Percentiles rank a stretch among this genome's conserved stretches.
Conservation (phyloP, 1,140 invertebrate genomes). For the Coptotermes formosanus region DNA sequence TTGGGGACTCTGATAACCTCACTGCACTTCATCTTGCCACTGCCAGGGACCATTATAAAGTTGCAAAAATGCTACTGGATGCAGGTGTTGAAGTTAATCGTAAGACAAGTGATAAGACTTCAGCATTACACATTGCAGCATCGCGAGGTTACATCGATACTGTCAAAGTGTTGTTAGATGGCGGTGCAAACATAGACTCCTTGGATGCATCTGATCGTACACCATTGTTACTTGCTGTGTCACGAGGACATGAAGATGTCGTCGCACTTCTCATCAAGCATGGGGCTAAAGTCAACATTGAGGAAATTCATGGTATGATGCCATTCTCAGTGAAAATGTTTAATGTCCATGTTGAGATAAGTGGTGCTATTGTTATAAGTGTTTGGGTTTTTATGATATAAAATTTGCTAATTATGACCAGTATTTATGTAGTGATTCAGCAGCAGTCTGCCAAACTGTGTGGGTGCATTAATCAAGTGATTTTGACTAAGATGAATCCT, state of each 20-base stretch:
- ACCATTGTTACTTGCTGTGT: slow-evolving; percentile 55
- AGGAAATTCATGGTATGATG: slow-evolving; percentile 53
- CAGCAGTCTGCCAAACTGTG: no score
- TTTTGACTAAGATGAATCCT: no score
- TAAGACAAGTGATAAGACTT: slow-evolving; percentile 44
- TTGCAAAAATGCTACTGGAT: slow-evolving; percentile 41
- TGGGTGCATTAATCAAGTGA: no score
- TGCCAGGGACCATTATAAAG: slow-evolving; percentile 43
- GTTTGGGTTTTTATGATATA: not conserved
- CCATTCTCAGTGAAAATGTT: not conserved
- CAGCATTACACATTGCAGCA: slow-evolving; percentile 53
- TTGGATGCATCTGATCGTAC: slow-evolving; percentile 57
- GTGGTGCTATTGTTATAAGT: not conserved
- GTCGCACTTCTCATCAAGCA: slow-evolving; percentile 51
- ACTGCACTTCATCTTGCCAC: slow-evolving; percentile 50
- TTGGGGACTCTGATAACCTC: slow-evolving; percentile 44
- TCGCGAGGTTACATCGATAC: slow-evolving; percentile 54
- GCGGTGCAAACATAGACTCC: slow-evolving; percentile 56
- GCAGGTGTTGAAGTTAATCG: slow-evolving; percentile 42
- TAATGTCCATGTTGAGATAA: not conserved
- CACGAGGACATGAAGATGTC: slow-evolving; percentile 48
- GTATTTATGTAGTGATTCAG: no score
- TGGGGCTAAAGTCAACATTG: slow-evolving; percentile 58
- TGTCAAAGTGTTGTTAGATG: slow-evolving; percentile 56
- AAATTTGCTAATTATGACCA: not conserved